Conservation (phyloP, 92 coral and sea anemone genomes). For the Epizoanthus stellaris region DNA sequence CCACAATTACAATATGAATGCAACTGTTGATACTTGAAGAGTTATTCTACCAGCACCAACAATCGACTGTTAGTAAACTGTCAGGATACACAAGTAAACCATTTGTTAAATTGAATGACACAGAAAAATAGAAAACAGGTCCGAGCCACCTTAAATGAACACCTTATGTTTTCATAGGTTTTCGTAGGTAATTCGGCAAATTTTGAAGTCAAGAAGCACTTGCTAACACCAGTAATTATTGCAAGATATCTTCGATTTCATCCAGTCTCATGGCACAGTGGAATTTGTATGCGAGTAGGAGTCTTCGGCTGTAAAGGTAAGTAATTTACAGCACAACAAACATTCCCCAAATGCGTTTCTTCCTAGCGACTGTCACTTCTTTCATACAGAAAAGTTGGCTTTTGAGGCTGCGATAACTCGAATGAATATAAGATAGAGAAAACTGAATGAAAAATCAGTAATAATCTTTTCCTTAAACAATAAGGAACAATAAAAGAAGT, state of each 20-base stretch:
- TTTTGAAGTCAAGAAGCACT: conserved; percentile 24
- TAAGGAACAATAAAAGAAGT: no score
- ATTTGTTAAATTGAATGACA: no score
- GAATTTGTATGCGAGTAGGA: conserved; percentile 37
- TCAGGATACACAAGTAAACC: no score
- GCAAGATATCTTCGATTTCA: conserved; percentile 27
- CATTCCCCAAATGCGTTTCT: no score
- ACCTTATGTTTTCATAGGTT: neutral
- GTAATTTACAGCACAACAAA: neutral
- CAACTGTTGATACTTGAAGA: no score
- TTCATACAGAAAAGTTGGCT: neutral
- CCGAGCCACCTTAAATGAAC: neutral
- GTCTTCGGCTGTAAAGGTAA: conserved; percentile 33
- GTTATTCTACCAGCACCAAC: no score
- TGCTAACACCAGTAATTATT: conserved; percentile 9
- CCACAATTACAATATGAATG: no score
- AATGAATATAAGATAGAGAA: no score
- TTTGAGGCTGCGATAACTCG: neutral
- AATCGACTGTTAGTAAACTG: no score
- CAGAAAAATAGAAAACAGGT: no score
- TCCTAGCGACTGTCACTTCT: neutral
- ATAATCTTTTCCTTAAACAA: no score
- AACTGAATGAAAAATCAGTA: no score
- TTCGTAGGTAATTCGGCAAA: conserved; percentile 29
- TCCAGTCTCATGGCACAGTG: conserved; percentile 32